These are phyloP conservation scores for Dasysyrphus tricinctus DNA, from an alignment of 2,888 invertebrate species.

Conservation along the genomic window DNA sequence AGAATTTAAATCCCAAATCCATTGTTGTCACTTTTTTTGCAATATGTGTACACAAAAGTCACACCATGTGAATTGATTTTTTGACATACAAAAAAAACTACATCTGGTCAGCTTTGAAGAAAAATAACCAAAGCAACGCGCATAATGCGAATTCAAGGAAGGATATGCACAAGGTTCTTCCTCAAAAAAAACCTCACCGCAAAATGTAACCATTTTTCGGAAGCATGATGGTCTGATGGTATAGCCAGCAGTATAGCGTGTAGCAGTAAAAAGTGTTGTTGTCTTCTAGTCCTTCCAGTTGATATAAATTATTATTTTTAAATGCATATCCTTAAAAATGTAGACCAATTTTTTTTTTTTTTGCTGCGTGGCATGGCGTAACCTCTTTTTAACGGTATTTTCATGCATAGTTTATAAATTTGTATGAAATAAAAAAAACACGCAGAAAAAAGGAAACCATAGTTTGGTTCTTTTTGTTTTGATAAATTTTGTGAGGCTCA, in stretches of 20 bases:
- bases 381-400: conserved; percentile 36
- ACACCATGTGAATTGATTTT: too few species aligned
- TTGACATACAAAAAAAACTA: background rate
- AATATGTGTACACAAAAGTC: too few species aligned
- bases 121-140: background rate
- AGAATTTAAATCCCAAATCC: too few species aligned
- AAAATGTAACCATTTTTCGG: conserved; percentile 42
- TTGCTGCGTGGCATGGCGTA: background rate
- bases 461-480: conserved; percentile 33
- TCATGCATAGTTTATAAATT: conserved; percentile 63
- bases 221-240: conserved; percentile 3
- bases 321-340: conserved; percentile 46
- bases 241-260: background rate
- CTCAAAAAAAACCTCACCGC: conserved; percentile 52
- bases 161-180: conserved; percentile 43
- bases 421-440: conserved; percentile 21
- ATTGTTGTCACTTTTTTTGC: too few species aligned
- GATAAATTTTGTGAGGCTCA: conserved; percentile 46
- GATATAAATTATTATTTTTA: conserved; percentile 61
- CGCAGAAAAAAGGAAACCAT: background rate
- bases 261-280: conserved; percentile 1
- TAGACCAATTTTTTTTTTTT: background rate
- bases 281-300: conserved; percentile 39
- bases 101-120: background rate
- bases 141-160: conserved; percentile 28